Base-by-base conservation (phyloP, 2,888 invertebrate genomes). In the Drosophila vallismaia region DNA sequence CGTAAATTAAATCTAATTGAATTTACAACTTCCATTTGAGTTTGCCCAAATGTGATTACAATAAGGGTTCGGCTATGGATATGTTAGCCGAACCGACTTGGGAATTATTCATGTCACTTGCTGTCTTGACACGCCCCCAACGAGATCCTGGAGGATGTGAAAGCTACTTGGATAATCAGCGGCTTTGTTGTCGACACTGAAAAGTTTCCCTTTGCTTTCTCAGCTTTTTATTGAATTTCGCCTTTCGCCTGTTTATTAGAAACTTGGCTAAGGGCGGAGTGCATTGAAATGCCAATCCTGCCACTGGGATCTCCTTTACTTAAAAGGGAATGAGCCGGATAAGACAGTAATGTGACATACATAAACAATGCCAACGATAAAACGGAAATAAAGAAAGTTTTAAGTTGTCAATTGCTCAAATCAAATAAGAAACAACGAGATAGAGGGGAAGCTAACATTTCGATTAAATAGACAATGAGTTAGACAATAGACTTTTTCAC, bases 1-100 rank as follows among this genome's bases (percentile, higher is more conserved):
- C 62, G 60, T 59, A 59, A 82, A 86, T 86, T 77, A 86, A 79
- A 71, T 82, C 69, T 75, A 82, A 82, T 86, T 82, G 71, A 86
- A 86, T 82, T 83, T 77, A 79, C 60, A 82, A 82, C 77, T 82
- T 73, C 70, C 80, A 74, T 75, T 85, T 67, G 44, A 67, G 57
- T 66, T 64, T 66, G 49, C 7, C 53, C 67, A 86, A 82, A 82
- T 82, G 86, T 83, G 86, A 83, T 82, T 82, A 82, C 81, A 82
- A 66, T 72, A 59, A 58, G 50, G 69, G 58, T 57, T 52, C 31
- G 66, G 69, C 70, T 28, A 70, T 71, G 71, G 71, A 70, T 70
- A 70, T 70, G 71, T 71, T 71, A 45, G 45, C 50, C 62, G 53
- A 33, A 50, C 49, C 60, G 52, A 59, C 74, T 81, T 60, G 84